Percentiles rank a stretch among this genome's conserved stretches.
Conservation (phyloP, 2,113 vertebrate genomes). For the Lampris megalopsis region DNA sequence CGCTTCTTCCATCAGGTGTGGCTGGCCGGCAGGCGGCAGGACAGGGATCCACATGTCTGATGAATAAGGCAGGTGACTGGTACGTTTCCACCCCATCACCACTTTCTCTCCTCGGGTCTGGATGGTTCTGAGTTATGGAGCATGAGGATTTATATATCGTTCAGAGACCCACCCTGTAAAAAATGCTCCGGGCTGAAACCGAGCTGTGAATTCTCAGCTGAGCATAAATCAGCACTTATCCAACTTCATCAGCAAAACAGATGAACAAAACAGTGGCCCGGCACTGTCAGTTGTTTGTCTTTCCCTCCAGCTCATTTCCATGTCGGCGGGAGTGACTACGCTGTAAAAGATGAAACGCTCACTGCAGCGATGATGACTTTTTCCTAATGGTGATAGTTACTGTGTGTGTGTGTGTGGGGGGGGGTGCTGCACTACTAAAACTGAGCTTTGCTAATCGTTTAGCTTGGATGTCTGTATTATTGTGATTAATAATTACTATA, state of each 20-base stretch:
- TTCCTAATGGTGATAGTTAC: too few species aligned
- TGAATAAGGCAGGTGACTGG: background rate
- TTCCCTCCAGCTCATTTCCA: slow-evolving; percentile 52
- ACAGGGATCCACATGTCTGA: background rate
- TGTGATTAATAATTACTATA: too few species aligned
- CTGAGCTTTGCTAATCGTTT: too few species aligned
- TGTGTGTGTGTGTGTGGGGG: too few species aligned
- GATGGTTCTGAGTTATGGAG: slow-evolving; percentile 1
- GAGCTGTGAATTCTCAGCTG: slow-evolving; percentile 39
- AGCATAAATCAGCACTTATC: slow-evolving; percentile 63
- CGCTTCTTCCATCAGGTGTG: too few species aligned
- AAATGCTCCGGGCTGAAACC: background rate
- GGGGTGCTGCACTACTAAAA: too few species aligned
- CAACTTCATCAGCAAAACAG: slow-evolving; percentile 57
- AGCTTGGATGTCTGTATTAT: too few species aligned
- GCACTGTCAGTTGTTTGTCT: slow-evolving; percentile 44
- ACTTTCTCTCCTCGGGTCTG: background rate
- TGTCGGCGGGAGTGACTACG: slow-evolving; percentile 10
- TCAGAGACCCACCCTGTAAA: background rate
- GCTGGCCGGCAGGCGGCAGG: too few species aligned
- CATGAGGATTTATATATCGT: background rate
- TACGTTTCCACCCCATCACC: background rate
- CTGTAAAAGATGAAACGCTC: slow-evolving; percentile 24
- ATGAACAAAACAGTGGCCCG: slow-evolving; percentile 34
- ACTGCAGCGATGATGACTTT: background rate